phyloP scores from a whole-genome alignment of 2,888 invertebrate genomes.

The Caenorhabditis imperialis region DNA sequence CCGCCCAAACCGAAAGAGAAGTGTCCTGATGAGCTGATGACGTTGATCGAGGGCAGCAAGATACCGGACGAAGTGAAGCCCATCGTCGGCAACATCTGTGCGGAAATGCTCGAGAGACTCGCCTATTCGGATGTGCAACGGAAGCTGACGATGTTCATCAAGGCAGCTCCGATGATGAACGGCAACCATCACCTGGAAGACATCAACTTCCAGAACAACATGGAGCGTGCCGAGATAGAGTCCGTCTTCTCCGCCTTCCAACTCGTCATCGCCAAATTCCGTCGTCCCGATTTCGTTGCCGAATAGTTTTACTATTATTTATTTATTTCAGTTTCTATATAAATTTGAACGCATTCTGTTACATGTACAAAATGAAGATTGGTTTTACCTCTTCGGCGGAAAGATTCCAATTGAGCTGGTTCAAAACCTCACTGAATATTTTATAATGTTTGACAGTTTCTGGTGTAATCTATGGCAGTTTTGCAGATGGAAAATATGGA shows the following conservation, averaged over 20 bases:
- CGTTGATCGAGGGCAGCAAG: conserved; percentile 12
- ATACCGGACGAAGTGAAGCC: conserved; percentile 34
- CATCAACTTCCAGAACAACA: conserved; percentile 65
- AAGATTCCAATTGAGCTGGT: background rate
- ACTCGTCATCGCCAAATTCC: conserved; percentile 62
- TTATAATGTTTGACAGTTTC: no score
- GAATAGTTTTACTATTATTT: conserved; percentile 28
- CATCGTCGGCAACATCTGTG: conserved; percentile 50
- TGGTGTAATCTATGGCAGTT: background rate
- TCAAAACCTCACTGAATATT: no score
- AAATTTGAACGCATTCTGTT: no score
- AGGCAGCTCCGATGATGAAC: conserved; percentile 63
- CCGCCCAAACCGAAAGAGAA: conserved; percentile 27
- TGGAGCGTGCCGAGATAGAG: conserved; percentile 51
- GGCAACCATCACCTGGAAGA: conserved; percentile 71
- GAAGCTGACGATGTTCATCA: conserved; percentile 44
- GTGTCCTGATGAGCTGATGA: conserved; percentile 32
- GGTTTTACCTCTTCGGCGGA: background rate
- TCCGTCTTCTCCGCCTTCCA: conserved; percentile 53
- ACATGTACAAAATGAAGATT: conserved; percentile 23
- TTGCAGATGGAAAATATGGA: conserved; percentile 20
- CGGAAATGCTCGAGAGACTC: conserved; percentile 32
- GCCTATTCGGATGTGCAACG: conserved; percentile 26
- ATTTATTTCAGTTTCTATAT: conserved; percentile 1
- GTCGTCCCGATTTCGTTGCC: conserved; percentile 58